Evolutionary conservation across 2,113 vertebrate genomes (phyloP), one percentile per base, ranked within the genome.

Genomic region (Melanotaenia duboulayi): DNA sequence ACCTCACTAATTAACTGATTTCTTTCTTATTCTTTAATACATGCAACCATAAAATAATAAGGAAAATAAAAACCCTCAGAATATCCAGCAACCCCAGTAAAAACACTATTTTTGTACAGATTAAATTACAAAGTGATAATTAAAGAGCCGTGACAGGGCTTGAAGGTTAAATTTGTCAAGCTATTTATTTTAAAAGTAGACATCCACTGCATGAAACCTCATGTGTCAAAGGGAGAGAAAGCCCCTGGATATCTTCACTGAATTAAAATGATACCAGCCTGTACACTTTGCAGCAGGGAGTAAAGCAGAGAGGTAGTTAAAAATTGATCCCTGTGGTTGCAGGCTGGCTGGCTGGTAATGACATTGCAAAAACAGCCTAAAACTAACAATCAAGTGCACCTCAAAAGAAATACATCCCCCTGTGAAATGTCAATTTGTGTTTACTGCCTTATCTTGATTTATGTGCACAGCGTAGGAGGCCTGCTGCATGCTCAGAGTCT

Each of bases 271-370:
- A 75, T 63, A 40, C 63, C 84, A 78, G 76, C 71, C 11, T 75
- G 75, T 75, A 65, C 64, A 80, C 75, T 79, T 78, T 78, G 25
- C 71, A 76, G 74, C 24, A 3, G 62, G 65, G 73, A 56, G 71
- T 65, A 37, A 81, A 80, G 55, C 66, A 49, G 35, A 49, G 11
- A 25, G 73, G 64, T 71, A 28, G 49, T 76, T 82, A 81, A 46
- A 83, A 87, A 85, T 86, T 50, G 65, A 89, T 82, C 58, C 75
- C 79, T 57, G 51, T 61, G 74, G 83, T 65, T 12, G 61, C 19
- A 55, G 9, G 28, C 32, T 69, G 71, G 72, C 74, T 69, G 68
- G 37, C 56, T 79, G 69, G 39, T 82, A 65, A 75, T 76, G 65
- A 72, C 71, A 56, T 42, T 32, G 52, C 65, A 70, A 73, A 82